Percentiles rank a stretch among this genome's conserved stretches.
Evolutionary conservation across 2,888 invertebrate genomes (phyloP).

Genomic region (Heteromurus nitidus): DNA sequence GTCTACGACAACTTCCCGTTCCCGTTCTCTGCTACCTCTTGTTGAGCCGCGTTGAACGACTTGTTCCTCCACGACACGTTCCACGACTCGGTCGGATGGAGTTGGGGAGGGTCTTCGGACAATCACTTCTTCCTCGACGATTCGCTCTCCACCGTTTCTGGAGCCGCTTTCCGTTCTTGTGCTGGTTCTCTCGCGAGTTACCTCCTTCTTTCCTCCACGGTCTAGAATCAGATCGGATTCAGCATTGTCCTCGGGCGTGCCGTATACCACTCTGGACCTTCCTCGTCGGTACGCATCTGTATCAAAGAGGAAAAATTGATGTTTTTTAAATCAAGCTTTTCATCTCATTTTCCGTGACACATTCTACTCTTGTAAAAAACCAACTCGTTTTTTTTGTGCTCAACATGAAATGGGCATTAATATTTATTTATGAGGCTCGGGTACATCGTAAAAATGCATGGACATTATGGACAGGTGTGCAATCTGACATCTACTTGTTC

Average conservation of each 20-base stretch:
- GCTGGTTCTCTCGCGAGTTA: slow-evolving; percentile 10
- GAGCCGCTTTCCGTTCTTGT: slow-evolving; percentile 14
- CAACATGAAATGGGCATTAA: too few relatives aligned
- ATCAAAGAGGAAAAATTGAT: too few relatives aligned
- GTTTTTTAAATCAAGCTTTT: too few relatives aligned
- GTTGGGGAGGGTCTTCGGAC: slow-evolving; percentile 33
- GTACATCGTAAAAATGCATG: too few relatives aligned
- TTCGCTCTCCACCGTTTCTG: slow-evolving; percentile 16
- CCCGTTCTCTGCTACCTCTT: slow-evolving; percentile 13
- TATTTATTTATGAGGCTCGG: too few relatives aligned
- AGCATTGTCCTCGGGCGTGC: slow-evolving; percentile 37
- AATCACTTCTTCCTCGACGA: slow-evolving; percentile 47
- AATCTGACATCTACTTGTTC: not conserved
- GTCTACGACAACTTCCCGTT: not conserved
- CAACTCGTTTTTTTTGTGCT: too few relatives aligned
- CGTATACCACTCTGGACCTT: slow-evolving; percentile 26
- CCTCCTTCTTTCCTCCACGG: slow-evolving; percentile 2
- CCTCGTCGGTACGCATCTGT: slow-evolving; percentile 38
- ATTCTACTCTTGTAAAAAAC: too few relatives aligned
- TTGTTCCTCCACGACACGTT: slow-evolving; percentile 53
- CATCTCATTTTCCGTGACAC: too few relatives aligned
- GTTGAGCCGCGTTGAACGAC: slow-evolving; percentile 29
- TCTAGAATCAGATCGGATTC: slow-evolving; percentile 47
- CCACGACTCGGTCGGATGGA: slow-evolving; percentile 43
- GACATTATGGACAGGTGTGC: too few relatives aligned